These are phyloP conservation scores for Parnassius glacialis DNA, from an alignment of 2,888 invertebrate genomes.

Conservation along the genomic window DNA sequence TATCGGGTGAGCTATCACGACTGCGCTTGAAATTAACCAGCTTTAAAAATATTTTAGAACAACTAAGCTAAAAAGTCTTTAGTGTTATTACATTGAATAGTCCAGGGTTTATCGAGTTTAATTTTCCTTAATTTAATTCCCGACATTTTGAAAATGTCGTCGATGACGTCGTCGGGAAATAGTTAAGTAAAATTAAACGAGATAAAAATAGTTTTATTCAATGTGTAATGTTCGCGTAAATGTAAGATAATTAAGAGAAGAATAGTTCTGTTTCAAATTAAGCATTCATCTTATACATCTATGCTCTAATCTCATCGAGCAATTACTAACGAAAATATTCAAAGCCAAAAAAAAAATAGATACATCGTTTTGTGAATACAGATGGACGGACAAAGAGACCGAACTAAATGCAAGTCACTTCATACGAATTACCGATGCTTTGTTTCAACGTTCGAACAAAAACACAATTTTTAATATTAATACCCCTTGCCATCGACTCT, in stretches of 20 bases:
- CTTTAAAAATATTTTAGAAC: no score
- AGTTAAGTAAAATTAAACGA: no score
- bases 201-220: no score
- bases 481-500: conserved; percentile 54
- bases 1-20: no score
- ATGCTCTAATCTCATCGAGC: conserved; percentile 46
- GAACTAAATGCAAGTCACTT: conserved; percentile 59
- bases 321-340: conserved; percentile 72
- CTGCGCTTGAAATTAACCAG: no score
- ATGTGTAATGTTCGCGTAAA: no score
- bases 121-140: no score
- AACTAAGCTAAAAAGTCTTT: no score
- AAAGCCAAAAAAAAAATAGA: conserved; percentile 51
- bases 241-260: conserved; percentile 5
- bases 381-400: conserved; percentile 58
- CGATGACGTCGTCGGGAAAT: no score
- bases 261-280: conserved; percentile 45
- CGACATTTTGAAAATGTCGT: no score
- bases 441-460: conserved; percentile 73
- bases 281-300: conserved; percentile 39
- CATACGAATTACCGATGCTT: conserved; percentile 75
- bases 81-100: no score
- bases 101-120: no score
- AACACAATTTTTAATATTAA: conserved; percentile 68
- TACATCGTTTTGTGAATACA: conserved; percentile 63